These are phyloP conservation scores for Chymomyza costata DNA, from an alignment of 1,140 invertebrate species.

Conservation along the genomic window DNA sequence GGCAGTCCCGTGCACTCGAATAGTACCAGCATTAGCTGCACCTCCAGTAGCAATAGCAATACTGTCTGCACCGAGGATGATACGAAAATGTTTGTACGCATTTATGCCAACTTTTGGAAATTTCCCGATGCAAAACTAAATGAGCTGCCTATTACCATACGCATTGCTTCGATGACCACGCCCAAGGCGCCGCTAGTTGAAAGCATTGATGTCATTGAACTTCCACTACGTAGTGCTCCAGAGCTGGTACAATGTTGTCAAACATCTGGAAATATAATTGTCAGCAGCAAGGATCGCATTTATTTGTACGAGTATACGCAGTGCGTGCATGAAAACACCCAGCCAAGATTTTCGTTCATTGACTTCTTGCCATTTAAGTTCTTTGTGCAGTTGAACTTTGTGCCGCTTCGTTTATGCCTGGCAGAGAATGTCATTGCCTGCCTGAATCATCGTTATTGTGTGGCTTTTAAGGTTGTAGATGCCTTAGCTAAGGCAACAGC, in stretches of 20 bases:
- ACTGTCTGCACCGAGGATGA: slow-evolving; percentile 65
- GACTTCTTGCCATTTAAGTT: slow-evolving; percentile 73
- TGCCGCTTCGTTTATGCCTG: slow-evolving; percentile 55
- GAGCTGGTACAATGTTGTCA: slow-evolving; percentile 70
- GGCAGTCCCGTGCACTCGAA: slow-evolving; percentile 65
- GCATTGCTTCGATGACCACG: slow-evolving; percentile 72
- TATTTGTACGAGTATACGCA: slow-evolving; percentile 71
- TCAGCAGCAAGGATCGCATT: slow-evolving; percentile 68
- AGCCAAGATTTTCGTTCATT: slow-evolving; percentile 66
- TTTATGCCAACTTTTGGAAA: slow-evolving; percentile 74
- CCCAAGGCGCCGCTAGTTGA: slow-evolving; percentile 66
- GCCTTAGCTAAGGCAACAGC: slow-evolving; percentile 39
- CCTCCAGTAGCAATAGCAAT: slow-evolving; percentile 67
- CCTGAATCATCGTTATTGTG: slow-evolving; percentile 65
- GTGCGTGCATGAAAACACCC: slow-evolving; percentile 67
- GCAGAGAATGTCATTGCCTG: slow-evolving; percentile 71
- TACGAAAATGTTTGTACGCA: slow-evolving; percentile 71
- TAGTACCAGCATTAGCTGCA: slow-evolving; percentile 67
- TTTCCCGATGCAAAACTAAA: slow-evolving; percentile 64
- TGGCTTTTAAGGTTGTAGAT: slow-evolving; percentile 69
- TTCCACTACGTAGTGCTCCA: slow-evolving; percentile 64
- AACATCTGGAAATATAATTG: slow-evolving; percentile 67
- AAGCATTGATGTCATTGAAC: slow-evolving; percentile 69
- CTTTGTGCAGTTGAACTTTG: slow-evolving; percentile 68
- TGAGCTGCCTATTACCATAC: slow-evolving; percentile 67